Percentiles rank a stretch among this genome's conserved stretches.
phyloP scores from a whole-genome alignment of 2,797 vertebrate species.

The Selene dorsalis region DNA sequence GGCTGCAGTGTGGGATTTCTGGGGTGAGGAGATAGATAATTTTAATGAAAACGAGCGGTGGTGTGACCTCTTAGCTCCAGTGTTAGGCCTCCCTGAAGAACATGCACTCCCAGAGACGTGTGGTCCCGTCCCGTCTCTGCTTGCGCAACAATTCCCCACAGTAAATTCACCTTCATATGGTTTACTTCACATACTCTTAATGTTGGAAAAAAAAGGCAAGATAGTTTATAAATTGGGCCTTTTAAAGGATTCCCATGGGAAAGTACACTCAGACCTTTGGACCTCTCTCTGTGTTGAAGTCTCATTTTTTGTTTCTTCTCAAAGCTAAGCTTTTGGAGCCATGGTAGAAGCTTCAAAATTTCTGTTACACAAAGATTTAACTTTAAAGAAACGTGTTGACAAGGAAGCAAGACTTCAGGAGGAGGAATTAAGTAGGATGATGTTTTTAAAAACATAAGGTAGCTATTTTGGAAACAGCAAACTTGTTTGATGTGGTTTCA shows the following conservation, averaged over 20 bases:
- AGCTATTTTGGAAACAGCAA: neutral
- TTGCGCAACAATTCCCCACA: constrained; percentile 1
- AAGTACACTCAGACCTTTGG: no score
- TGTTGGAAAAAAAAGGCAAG: neutral
- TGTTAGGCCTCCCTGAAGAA: constrained; percentile 55
- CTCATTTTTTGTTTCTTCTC: neutral
- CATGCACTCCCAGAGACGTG: constrained; percentile 41
- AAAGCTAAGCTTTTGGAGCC: neutral
- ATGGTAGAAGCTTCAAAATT: neutral
- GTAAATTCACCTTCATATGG: constrained; percentile 6
- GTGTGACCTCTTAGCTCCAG: constrained; percentile 58
- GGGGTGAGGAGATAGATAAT: constrained; percentile 61
- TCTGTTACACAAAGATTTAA: neutral
- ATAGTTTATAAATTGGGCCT: no score
- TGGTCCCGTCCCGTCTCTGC: constrained; percentile 53
- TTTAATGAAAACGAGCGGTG: constrained; percentile 66
- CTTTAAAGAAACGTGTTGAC: neutral
- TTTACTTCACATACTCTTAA: neutral
- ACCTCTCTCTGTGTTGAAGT: neutral
- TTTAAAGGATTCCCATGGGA: neutral
- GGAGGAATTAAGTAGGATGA: neutral
- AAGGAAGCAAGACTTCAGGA: neutral
- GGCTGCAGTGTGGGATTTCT: constrained; percentile 44
- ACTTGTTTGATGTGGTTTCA: neutral
- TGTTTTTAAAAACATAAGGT: neutral